Evolutionary conservation across 2,888 invertebrate species (phyloP), one percentile per base, ranked within the genome.

Genomic region (Acanthosepion pharaonis): DNA sequence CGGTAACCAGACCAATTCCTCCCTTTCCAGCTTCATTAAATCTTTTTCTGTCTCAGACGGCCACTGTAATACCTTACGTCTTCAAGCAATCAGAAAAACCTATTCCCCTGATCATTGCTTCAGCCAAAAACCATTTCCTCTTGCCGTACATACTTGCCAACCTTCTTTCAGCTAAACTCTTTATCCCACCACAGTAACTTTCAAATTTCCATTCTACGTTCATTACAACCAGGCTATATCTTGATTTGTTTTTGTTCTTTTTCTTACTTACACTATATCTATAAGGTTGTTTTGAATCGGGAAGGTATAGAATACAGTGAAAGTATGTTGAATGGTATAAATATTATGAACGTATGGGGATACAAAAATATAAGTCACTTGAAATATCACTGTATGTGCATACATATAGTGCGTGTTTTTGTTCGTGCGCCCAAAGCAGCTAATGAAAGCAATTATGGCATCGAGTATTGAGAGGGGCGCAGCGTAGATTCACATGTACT

Each of bases 31-130:
- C 23, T 78, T 78, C 78, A 78, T 78, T 78, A 78, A 78, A 78
- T 78, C n/a, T 33, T 78, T 78, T 78, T 59, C 18, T 33, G 78
- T 78, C n/a, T 78, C n/a, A 9, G 78, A 78, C 78, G 78, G 78
- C n/a, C 78, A 78, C 78, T 33, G 78, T 78, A 78, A 78, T 78
- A 78, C 33, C 78, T 78, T 78, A 78, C 78, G 78, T 78, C 78
- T 78, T 78, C 78, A 78, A 78, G 78, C 78, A 78, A 78, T 78
- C 78, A 78, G 78, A 78, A 78, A 78, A 78, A n/a, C 23, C n/a
- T 33, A 78, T 78, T 78, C 78, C 78, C 78, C n/a, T 78, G 78
- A 78, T 33, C n/a, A 78, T 78, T 78, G 78, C 33, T n/a, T 3
- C n/a, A 78, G 78, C 78, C 78, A 78, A 78, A 78, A n/a, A 78